Evolutionary conservation across 1,140 invertebrate species (phyloP).

Genomic region (Gonatopus flavifemur): DNA sequence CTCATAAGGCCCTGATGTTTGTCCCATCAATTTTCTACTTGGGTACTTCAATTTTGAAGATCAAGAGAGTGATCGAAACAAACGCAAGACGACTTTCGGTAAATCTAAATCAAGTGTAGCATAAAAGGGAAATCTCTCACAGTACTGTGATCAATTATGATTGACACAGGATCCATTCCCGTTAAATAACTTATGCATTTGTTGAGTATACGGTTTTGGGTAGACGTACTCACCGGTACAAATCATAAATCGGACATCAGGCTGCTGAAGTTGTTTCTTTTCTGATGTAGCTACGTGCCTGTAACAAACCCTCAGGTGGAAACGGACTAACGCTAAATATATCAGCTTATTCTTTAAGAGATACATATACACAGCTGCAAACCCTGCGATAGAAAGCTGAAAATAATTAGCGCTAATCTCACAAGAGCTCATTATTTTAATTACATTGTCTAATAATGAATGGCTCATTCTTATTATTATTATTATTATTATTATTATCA

Average conservation of each 20-base stretch:
- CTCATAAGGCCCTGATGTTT: no score
- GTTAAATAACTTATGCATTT: no score
- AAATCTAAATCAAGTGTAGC: no score
- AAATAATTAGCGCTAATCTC: constrained; percentile 54
- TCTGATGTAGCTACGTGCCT: constrained; percentile 58
- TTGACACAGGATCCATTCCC: no score
- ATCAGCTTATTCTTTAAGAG: constrained; percentile 38
- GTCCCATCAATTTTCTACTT: no score
- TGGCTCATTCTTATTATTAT: not conserved
- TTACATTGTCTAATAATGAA: constrained; percentile 7
- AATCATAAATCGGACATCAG: constrained; percentile 49
- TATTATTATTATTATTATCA: not conserved
- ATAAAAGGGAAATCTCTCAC: no score
- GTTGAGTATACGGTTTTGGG: constrained; percentile 16
- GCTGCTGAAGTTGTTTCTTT: constrained; percentile 51
- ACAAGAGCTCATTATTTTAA: constrained; percentile 42
- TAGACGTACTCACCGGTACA: constrained; percentile 51
- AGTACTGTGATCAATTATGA: no score
- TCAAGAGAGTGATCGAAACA: no score
- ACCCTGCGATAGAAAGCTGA: constrained; percentile 36
- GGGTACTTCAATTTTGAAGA: no score
- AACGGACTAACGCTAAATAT: constrained; percentile 56
- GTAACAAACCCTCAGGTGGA: constrained; percentile 74
- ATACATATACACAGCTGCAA: constrained; percentile 22
- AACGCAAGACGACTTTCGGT: no score